phyloP scores from a whole-genome alignment of 2,888 invertebrate species.

The Drosophila longiperda region DNA sequence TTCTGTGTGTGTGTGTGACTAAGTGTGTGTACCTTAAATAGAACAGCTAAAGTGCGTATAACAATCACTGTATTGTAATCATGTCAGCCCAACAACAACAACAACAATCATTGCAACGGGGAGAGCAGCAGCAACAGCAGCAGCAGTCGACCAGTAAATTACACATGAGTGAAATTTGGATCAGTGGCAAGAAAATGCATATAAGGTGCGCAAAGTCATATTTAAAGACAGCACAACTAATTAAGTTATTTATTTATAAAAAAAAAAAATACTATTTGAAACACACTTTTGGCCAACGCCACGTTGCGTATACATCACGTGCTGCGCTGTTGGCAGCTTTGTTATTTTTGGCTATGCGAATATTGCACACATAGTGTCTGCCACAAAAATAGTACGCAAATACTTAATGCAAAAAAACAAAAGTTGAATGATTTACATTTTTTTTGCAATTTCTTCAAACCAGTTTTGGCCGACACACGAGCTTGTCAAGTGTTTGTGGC shows the following conservation, averaged over 20 bases:
- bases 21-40: slow-evolving; percentile 13
- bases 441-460: slow-evolving; percentile 48
- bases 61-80: slow-evolving; percentile 38
- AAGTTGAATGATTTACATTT: slow-evolving; percentile 13
- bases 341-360: slow-evolving; percentile 19
- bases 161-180: slow-evolving; percentile 25
- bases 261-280: slow-evolving; percentile 35
- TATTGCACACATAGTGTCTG: not conserved
- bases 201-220: slow-evolving; percentile 58
- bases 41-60: slow-evolving; percentile 44
- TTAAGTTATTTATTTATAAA: slow-evolving; percentile 13
- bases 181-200: slow-evolving; percentile 34
- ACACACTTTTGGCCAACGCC: slow-evolving; percentile 47
- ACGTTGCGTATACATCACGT: slow-evolving; percentile 71
- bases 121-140: slow-evolving; percentile 18
- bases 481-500: slow-evolving; percentile 24
- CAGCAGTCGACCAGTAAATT: slow-evolving; percentile 30
- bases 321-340: slow-evolving; percentile 24
- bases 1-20: slow-evolving; percentile 7
- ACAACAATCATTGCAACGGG: slow-evolving; percentile 18
- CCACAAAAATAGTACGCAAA: not conserved
- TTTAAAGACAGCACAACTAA: slow-evolving; percentile 24
- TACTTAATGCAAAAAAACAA: slow-evolving; percentile 2
- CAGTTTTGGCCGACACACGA: slow-evolving; percentile 49
- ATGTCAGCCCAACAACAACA: slow-evolving; percentile 42